Conservation (phyloP, 2,888 invertebrate genomes). For the Calliopum simillimum region DNA sequence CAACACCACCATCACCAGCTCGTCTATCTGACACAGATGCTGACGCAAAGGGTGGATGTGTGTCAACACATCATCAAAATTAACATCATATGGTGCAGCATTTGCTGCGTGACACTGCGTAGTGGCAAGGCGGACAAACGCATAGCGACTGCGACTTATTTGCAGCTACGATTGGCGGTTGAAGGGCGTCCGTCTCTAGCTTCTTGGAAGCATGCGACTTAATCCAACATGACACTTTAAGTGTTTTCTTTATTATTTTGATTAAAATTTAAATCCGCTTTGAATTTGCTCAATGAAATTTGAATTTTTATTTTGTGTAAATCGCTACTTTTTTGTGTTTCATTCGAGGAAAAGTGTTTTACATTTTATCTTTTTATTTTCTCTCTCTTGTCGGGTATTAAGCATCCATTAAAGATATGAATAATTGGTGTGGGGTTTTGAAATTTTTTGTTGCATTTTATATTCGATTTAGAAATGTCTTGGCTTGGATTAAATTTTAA, state of each 20-base stretch:
- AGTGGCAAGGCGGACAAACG: slow-evolving; percentile 2
- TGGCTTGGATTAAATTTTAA: no score
- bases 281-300: slow-evolving; percentile 49
- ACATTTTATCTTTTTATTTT: no score
- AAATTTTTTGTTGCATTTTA: no score
- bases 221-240: slow-evolving; percentile 52
- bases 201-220: slow-evolving; percentile 27
- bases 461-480: no score
- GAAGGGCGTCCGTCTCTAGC: neutral
- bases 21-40: neutral
- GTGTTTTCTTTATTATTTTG: slow-evolving; percentile 52
- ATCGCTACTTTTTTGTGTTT: no score
- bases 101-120: slow-evolving; percentile 1
- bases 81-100: slow-evolving; percentile 41
- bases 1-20: neutral
- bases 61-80: slow-evolving; percentile 47
- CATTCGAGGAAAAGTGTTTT: no score
- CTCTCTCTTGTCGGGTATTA: no score
- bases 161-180: neutral
- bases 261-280: slow-evolving; percentile 53
- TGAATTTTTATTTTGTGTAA: slow-evolving; percentile 39
- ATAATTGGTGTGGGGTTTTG: no score
- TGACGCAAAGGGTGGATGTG: slow-evolving; percentile 38
- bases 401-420: no score
- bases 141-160: neutral